A percentile compares a stretch with the other conserved stretches of the same genome.
Conservation (phyloP, 2,888 invertebrate species). For the Caenorhabditis parvicauda region DNA sequence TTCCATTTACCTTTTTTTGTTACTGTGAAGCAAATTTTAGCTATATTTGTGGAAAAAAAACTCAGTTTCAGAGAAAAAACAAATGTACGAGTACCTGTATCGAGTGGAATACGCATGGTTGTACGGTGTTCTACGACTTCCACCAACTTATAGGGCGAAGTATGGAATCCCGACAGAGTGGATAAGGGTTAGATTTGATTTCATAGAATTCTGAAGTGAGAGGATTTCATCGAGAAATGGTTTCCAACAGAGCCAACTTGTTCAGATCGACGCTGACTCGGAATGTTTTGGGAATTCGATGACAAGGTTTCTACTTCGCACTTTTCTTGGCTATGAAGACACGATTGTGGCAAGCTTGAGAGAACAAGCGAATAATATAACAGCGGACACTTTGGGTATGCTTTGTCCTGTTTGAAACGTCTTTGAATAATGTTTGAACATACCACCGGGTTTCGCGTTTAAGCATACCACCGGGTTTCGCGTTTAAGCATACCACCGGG, state of each 20-base stretch:
- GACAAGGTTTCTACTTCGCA: constrained; percentile 83
- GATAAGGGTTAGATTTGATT: constrained; percentile 63
- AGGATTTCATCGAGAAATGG: constrained; percentile 1
- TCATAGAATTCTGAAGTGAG: neutral
- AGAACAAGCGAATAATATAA: constrained; percentile 87
- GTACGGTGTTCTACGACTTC: constrained; percentile 89
- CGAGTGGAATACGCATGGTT: constrained; percentile 96
- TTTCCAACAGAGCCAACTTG: neutral
- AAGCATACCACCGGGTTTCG: too few species aligned
- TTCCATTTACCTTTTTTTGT: too few species aligned
- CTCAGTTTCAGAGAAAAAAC: constrained; percentile 63
- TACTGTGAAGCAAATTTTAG: constrained; percentile 1
- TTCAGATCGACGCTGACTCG: constrained; percentile 74
- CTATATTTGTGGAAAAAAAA: constrained; percentile 1
- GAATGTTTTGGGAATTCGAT: constrained; percentile 92
- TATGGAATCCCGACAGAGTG: constrained; percentile 75
- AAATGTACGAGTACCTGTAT: constrained; percentile 74
- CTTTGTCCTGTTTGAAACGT: too few species aligned
- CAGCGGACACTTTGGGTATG: too few species aligned
- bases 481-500: too few species aligned
- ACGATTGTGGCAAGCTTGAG: constrained; percentile 93
- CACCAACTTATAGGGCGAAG: constrained; percentile 78
- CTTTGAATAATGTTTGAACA: too few species aligned
- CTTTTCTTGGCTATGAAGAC: constrained; percentile 94
- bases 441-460: too few species aligned